Base-by-base conservation (phyloP, 2,888 invertebrate genomes). In the Dione juno region DNA sequence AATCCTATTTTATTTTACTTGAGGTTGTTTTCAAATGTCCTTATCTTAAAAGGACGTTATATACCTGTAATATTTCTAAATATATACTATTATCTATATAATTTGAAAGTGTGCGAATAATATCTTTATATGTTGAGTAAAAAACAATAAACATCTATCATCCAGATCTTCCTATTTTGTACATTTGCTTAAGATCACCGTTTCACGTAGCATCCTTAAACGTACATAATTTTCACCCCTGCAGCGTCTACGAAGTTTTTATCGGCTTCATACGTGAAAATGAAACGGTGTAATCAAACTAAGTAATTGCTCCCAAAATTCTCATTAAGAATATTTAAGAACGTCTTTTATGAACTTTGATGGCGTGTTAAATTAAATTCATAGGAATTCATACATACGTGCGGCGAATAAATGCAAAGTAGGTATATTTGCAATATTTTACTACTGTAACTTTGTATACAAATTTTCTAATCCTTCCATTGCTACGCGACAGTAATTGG, bases 241-340 rank as follows among this genome's bases (percentile, higher is more conserved):
- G 75, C 73, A 78, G 85, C 86, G 87, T 87, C 86, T 87, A 83
- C 83, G 67, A 90, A 90, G 87, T 90, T 90, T 90, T 90, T 89
- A 90, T 88, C 88, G 78, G 77, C 79, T 81, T 78, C 81, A 87
- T 84, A 89, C 87, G 89, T 88, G 87, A 85, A 82, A 82, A 84
- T 76, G 74, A 80, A 81, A 80, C 81, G 75, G 82, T 84, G 83
- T 84, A 81, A 86, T 84, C 81, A 82, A 80, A 81, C 74, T 75
- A 75, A 80, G 75, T 75, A 77, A 78, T 79, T 75, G 76, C 77
- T 78, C 79, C 78, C 77, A 75, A 80, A 78, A 77, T 76, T 72
- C 74, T 80, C 79, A 79, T 82, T 80, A 82, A 77, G 80, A 79
- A 79, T 81, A 77, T 77, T 78, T 71, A 73, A 74, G 70, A 59